Base-by-base conservation (phyloP, 2,888 invertebrate genomes). In the Pristionchus japonicus region DNA sequence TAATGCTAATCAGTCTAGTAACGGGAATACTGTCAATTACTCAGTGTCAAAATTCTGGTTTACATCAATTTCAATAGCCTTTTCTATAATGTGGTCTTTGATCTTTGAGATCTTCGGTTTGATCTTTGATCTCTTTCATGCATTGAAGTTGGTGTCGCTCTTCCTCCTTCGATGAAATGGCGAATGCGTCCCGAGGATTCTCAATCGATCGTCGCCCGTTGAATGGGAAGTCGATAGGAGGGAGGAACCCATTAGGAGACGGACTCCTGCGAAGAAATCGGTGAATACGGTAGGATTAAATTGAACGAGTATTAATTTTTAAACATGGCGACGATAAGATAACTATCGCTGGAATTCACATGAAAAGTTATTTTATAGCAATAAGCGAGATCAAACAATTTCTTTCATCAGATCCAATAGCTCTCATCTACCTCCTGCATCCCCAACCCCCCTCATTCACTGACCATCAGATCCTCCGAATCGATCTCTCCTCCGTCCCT, bases 391-490 rank as follows among this genome's bases (percentile, higher is more conserved):
- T n/a, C n/a, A n/a, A n/a, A n/a, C n/a, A n/a, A n/a, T n/a, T n/a
- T n/a, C n/a, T n/a, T n/a, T n/a, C n/a, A n/a, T n/a, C n/a, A n/a
- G n/a, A n/a, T n/a, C n/a, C n/a, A n/a, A n/a, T n/a, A n/a, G n/a
- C n/a, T n/a, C n/a, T n/a, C n/a, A n/a, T n/a, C 34, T 34, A 70
- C 31, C 34, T 70, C 13, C 34, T 23, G 27, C 34, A 74, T 1
- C 20, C 20, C 34, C 34, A 37, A 37, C 11, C 37, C 70, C 20
- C 27, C 43, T 31, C 49, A 1, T 0, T 20, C 9, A 11, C 86
- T 67, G 17, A 86, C 92, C 92, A 82, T 92, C 92, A 88, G 89
- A 89, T 27, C 92, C 92, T 43, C 91, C 91, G 87, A 91, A 91
- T 85, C 90, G 91, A 77, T 90, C 90, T 43, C 91, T 74, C 27